These are phyloP conservation scores for Trogon melanurus DNA, from an alignment of 2,113 vertebrate species.

Conservation along the genomic window DNA sequence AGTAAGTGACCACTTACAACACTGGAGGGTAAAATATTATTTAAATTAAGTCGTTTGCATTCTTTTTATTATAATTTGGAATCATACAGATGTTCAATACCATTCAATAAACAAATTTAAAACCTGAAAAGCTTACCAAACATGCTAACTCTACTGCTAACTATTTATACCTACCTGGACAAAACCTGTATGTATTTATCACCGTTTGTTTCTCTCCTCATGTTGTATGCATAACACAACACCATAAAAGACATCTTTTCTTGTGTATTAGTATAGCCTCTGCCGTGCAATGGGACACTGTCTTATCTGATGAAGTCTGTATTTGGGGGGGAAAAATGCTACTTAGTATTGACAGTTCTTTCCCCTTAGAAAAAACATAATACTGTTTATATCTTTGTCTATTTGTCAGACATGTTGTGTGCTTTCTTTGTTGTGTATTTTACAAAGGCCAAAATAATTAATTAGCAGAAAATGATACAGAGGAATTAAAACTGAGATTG, in stretches of 20 bases:
- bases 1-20: not conserved
- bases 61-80: not conserved
- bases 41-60: not conserved
- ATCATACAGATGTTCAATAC: not conserved
- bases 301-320: not conserved
- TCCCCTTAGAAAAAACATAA: not conserved
- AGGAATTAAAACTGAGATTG: not conserved
- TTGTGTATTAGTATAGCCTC: not conserved
- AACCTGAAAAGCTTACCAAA: not conserved
- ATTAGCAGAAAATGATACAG: not conserved
- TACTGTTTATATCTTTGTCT: not conserved
- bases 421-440: slow-evolving; percentile 30
- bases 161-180: not conserved
- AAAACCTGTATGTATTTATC: not conserved
- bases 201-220: slow-evolving; percentile 16
- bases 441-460: not conserved
- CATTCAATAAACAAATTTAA: not conserved
- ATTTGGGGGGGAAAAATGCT: not conserved
- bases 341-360: not conserved
- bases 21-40: not conserved
- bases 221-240: not conserved
- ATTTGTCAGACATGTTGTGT: not conserved
- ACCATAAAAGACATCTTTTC: not conserved
- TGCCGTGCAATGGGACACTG: not conserved
- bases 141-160: not conserved